Conservation (phyloP, 2,797 vertebrate genomes). For the Tangara arthus region DNA sequence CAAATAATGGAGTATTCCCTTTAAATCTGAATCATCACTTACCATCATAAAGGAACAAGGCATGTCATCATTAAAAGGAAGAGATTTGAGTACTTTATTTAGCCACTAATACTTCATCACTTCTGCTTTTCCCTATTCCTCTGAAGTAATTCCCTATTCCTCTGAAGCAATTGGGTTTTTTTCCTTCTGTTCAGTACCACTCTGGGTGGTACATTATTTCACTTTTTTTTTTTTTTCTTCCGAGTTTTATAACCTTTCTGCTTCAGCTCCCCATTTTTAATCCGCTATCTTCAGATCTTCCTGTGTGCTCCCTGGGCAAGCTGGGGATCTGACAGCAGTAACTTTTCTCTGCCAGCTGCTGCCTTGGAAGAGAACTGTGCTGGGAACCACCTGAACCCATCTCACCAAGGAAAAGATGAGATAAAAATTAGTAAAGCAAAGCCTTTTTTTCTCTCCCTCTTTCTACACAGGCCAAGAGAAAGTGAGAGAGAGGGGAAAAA, state of each 20-base stretch:
- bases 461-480: neutral
- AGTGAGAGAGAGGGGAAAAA: neutral
- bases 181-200: neutral
- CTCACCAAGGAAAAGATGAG: neutral
- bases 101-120: neutral
- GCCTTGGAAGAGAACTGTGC: neutral
- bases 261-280: neutral
- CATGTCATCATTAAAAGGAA: neutral
- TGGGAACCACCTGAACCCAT: neutral
- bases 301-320: neutral
- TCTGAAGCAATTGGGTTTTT: neutral
- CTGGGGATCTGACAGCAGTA: neutral
- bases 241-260: neutral
- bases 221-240: neutral
- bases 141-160: neutral
- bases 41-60: neutral
- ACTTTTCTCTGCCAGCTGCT: neutral
- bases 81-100: neutral
- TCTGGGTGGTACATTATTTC: neutral
- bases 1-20: neutral
- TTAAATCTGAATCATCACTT: neutral
- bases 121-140: neutral
- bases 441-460: neutral
- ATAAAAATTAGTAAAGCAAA: neutral
- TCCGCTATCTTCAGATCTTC: neutral